Evolutionary conservation across 2,113 vertebrate genomes (phyloP).

Genomic region (Leptobrachium leishanense): DNA sequence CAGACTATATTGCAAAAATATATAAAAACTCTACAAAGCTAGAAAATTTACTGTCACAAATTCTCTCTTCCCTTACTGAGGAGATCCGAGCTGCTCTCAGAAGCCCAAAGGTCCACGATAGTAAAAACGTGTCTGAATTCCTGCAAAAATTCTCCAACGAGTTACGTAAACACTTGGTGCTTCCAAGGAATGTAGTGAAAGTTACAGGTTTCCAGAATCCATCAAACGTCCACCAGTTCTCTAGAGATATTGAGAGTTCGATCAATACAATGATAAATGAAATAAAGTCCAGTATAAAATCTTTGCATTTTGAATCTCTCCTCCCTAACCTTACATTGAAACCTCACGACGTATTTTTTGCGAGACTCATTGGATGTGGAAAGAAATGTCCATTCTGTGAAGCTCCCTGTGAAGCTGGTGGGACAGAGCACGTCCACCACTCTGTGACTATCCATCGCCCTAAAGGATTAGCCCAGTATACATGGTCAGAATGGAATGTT

Average conservation of each 20-base stretch:
- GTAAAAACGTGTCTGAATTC: constrained; percentile 13
- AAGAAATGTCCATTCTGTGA: constrained; percentile 67
- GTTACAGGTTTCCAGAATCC: constrained; percentile 31
- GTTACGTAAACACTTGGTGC: constrained; percentile 42
- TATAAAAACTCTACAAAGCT: constrained; percentile 1
- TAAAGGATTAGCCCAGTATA: constrained; percentile 35
- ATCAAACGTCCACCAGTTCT: constrained; percentile 2
- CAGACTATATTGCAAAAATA: constrained; percentile 11
- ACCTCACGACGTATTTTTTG: constrained; percentile 42
- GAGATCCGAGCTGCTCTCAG: constrained; percentile 15
- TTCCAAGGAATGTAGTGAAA: constrained; percentile 27
- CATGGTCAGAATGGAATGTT: neutral
- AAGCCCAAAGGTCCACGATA: neutral
- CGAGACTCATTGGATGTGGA: constrained; percentile 65
- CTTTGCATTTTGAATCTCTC: neutral
- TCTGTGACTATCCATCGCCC: constrained; percentile 41
- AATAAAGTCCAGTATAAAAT: neutral
- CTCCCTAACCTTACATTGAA: constrained; percentile 21
- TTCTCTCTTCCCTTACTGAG: constrained; percentile 4
- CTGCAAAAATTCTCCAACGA: constrained; percentile 17
- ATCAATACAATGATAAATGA: neutral
- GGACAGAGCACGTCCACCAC: constrained; percentile 25
- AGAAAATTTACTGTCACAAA: constrained; percentile 5
- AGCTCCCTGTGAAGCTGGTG: constrained; percentile 64
- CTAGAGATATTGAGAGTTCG: neutral